Evolutionary conservation across 2,113 vertebrate species (phyloP).

Genomic region (Entomyzon cyanotis): DNA sequence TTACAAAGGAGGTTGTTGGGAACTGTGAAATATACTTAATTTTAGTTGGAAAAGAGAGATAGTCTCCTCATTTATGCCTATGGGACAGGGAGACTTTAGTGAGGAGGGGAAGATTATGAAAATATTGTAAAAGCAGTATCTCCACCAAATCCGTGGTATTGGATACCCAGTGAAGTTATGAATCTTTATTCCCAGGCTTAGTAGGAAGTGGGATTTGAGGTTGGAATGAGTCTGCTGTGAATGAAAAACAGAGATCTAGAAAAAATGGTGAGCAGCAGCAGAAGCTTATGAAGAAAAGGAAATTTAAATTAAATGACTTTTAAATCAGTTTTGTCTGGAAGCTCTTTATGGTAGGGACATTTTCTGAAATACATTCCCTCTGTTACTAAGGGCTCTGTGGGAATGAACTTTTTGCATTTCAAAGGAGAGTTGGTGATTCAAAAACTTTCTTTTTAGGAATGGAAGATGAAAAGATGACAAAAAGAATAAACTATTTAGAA

Average conservation of each 20-base stretch:
- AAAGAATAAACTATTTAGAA: not conserved
- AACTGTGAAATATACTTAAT: not conserved
- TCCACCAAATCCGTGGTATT: not conserved
- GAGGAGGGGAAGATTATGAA: not conserved
- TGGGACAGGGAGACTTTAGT: not conserved
- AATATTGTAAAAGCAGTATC: not conserved
- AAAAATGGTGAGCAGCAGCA: not conserved
- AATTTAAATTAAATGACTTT: not conserved
- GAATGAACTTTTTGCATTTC: not conserved
- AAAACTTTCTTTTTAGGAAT: not conserved
- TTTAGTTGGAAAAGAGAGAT: not conserved
- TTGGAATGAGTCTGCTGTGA: not conserved
- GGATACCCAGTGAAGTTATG: fast-evolving
- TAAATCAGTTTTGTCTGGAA: not conserved
- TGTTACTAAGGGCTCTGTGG: not conserved
- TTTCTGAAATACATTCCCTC: not conserved
- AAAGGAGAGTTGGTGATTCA: not conserved
- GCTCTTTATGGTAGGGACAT: not conserved
- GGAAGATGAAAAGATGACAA: not conserved
- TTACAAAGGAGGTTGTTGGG: not conserved
- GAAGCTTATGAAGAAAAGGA: not conserved
- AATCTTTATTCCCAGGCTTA: not conserved
- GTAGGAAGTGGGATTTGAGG: not conserved
- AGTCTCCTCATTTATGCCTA: not conserved
- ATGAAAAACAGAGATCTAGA: not conserved